These are phyloP conservation scores for Epinephelus cyanopodus DNA, from an alignment of 2,113 vertebrate genomes.

Conservation along the genomic window DNA sequence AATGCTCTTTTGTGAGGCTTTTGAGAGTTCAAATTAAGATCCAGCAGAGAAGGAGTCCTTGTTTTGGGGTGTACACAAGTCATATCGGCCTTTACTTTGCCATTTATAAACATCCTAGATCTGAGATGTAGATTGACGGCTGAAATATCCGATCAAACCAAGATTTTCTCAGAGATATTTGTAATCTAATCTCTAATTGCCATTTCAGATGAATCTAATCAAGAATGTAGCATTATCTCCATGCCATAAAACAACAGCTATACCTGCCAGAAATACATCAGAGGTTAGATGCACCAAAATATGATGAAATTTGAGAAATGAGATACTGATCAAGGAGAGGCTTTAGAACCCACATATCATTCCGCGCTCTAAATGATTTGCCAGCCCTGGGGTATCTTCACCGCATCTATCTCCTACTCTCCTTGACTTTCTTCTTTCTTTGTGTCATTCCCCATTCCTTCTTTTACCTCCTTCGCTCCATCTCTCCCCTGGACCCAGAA, in stretches of 20 bases:
- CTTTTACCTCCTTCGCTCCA: slow-evolving; percentile 57
- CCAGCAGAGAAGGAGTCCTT: not conserved
- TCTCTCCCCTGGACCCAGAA: slow-evolving; percentile 72
- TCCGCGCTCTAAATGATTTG: slow-evolving; percentile 80
- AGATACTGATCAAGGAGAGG: slow-evolving; percentile 31
- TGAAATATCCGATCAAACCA: not conserved
- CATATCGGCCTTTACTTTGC: not conserved
- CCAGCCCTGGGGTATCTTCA: slow-evolving; percentile 76
- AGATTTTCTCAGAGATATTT: no score
- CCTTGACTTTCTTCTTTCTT: slow-evolving; percentile 48
- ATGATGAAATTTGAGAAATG: slow-evolving; percentile 21
- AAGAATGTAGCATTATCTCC: not conserved
- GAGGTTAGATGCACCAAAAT: not conserved
- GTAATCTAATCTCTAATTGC: not conserved
- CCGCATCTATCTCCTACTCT: slow-evolving; percentile 68
- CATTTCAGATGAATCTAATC: not conserved
- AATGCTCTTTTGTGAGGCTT: slow-evolving; percentile 15
- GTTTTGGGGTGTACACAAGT: not conserved
- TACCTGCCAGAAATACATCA: not conserved
- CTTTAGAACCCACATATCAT: slow-evolving; percentile 65
- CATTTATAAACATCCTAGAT: not conserved
- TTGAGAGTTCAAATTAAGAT: slow-evolving; percentile 6
- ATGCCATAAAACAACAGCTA: not conserved
- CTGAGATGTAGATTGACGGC: not conserved
- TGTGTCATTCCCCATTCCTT: slow-evolving; percentile 50